phyloP scores from a whole-genome alignment of 2,888 invertebrate genomes.

The Nebria brevicollis region DNA sequence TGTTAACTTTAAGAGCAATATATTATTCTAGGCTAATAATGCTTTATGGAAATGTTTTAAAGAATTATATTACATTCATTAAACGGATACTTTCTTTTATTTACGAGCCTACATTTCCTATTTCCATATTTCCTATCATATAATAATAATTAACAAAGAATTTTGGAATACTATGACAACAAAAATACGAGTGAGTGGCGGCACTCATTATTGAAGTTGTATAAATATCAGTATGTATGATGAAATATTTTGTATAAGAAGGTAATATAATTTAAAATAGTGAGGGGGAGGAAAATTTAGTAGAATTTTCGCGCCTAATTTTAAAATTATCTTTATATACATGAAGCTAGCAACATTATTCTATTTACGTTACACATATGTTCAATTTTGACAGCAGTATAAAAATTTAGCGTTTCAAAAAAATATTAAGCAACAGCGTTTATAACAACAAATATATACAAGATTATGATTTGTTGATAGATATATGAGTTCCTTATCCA shows the following conservation, averaged over 20 bases:
- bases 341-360: neutral
- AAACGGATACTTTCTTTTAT: constrained; percentile 6
- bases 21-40: constrained; percentile 23
- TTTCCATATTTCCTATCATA: no score
- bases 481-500: neutral
- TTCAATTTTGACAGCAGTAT: constrained; percentile 17
- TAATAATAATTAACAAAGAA: no score
- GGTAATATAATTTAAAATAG: no score
- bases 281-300: no score
- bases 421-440: neutral
- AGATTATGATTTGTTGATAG: neutral
- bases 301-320: neutral
- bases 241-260: no score
- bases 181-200: no score
- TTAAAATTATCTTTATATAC: neutral
- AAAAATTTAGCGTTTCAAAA: neutral
- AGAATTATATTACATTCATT: constrained; percentile 21
- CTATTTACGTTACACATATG: constrained; percentile 8
- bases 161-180: no score
- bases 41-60: constrained; percentile 35
- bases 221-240: no score
- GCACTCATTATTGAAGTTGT: no score
- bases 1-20: constrained; percentile 20
- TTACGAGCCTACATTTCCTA: neutral
- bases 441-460: neutral